Evolutionary conservation across 2,113 vertebrate genomes (phyloP), one percentile per base, ranked within the genome.

Genomic region (Strix aluco): DNA sequence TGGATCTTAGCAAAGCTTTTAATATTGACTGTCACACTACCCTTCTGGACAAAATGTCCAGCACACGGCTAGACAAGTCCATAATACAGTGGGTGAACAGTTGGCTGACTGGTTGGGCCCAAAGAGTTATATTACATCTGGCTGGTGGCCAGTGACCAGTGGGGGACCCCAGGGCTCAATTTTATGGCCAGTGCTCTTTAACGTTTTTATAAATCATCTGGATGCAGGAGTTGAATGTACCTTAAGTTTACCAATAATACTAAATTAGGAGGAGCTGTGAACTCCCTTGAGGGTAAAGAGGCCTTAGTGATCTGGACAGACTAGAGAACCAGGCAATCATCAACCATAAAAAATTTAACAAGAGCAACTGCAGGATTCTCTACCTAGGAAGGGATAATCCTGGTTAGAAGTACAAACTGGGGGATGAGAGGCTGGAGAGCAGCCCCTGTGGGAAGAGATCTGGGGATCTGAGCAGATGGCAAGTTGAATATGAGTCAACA

Each of bases 71-170:
- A 57, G 40, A 46, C 32, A 36, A 47, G n/a, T 57, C 21, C 17
- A 4, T 16, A 58, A 49, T 16, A 17, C 0, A 1, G 5, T 49
- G 22, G 21, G 17, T 49, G 22, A 49, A 6, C 27, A 40, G 42
- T 1, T 59, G 23, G 9, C 14, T 34, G n/a, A 51, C 1, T 2
- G 11, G 29, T 49, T 1, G 4, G 3, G n/a, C n/a, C 58, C 17
- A 34, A 82, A 59, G 10, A 21, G 22, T 40, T 70, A 38, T 5
- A 40, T 44, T 16, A 78, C 27, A 51, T 32, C 34, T 38, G n/a
- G 34, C 25, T 36, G 26, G 26, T 4, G 3, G 26, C 58, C 63
- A 19, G 4, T 36, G 20, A 57, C 23, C 29, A 27, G 14, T 9
- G n/a, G 21, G 52, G 10, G 38, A 11, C 8, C 21, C 16, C 54